Base-by-base conservation (phyloP, 2,113 vertebrate species). In the Vimba vimba region DNA sequence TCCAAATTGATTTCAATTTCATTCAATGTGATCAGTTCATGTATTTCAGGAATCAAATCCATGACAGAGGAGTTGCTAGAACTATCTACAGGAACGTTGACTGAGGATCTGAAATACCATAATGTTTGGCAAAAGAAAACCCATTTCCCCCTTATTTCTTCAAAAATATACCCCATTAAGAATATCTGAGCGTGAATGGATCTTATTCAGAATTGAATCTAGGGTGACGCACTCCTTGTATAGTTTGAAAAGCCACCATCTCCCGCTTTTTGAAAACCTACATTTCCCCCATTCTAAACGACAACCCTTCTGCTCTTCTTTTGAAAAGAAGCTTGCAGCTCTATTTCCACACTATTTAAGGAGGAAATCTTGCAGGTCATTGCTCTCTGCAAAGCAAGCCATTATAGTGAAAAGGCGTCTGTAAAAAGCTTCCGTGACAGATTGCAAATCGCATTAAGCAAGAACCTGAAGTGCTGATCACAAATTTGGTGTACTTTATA, bases 181-280 rank as follows among this genome's bases (percentile, higher is more conserved):
- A 55, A 77, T 60, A 81, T 64, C 59, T 43, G 30, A 50, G 17
- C 82, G 74, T 81, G 60, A 86, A 89, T 87, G 47, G 43, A 89
- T 92, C 86, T 86, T 86, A 91, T 89, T 91, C 88, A 64, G 66
- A 21, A 77, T 84, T 66, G 27, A 39, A 85, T 88, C 85, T 86
- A 74, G 84, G 88, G 73, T 88, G 19, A 87, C 69, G 43, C 80
- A 85, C 25, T 19, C 39, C 71, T 39, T 74, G 83, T 74, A 47
- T 77, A 33, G 81, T 81, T 17, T 84, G 39, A 47, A 57, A 80
- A 84, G 84, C 87, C 87, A 90, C 89, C 81, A 89, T 85, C 86
- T 73, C 25, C 21, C 23, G n/a, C 77, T 85, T 74, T 86, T 75
- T 86, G 30, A 87, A 83, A 87, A 85, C 36, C 36, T 8, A 47